Evolutionary conservation across 2,888 invertebrate genomes (phyloP), one percentile per base, ranked within the genome.

Genomic region (Cynaeus angustus): DNA sequence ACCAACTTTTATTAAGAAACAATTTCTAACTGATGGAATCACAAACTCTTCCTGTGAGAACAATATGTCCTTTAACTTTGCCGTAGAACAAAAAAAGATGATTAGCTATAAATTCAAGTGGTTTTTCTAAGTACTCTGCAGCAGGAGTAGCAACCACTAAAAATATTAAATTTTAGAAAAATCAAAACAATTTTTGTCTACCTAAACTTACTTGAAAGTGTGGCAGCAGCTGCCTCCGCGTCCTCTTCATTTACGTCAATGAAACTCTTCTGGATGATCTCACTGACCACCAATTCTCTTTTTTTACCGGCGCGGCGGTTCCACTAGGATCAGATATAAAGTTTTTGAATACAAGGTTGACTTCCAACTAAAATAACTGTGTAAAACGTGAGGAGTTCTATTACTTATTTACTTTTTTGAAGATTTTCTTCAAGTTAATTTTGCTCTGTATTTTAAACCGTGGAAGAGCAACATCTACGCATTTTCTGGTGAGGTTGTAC

Each of bases 221-320:
- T 80, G n/a, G 79, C 79, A 16, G 80, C 80, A 5, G 80, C 80
- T 14, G 81, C 81, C 70, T 80, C 79, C 30, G 50, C 62, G 0
- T 50, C 62, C 5, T 50, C 41, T 37, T 52, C 26, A 9, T 41
- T 52, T 5, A 50, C 37, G 9, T 62, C 52, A 21, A 64, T 53
- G 13, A 30, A 64, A n/a, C 26, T 53, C 33, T 53, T 64, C 16
- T 64, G 64, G n/a, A 26, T 4, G 1, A 81, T 78, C 13, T 78
- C 70, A 43, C 74, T 75, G 12, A 82, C 75, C 13, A 58, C 58
- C 28, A 80, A 64, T 6, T 53, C 66, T 28, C 73, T 71, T 9
- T 64, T 10, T 0, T 70, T 33, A 7, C 65, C 71, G 5, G 70
- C n/a, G n/a, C 71, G 5, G 70, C 59, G 9, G 80, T 75, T 53